Conservation (phyloP, 2,113 vertebrate genomes). For the Cyanistes caeruleus region DNA sequence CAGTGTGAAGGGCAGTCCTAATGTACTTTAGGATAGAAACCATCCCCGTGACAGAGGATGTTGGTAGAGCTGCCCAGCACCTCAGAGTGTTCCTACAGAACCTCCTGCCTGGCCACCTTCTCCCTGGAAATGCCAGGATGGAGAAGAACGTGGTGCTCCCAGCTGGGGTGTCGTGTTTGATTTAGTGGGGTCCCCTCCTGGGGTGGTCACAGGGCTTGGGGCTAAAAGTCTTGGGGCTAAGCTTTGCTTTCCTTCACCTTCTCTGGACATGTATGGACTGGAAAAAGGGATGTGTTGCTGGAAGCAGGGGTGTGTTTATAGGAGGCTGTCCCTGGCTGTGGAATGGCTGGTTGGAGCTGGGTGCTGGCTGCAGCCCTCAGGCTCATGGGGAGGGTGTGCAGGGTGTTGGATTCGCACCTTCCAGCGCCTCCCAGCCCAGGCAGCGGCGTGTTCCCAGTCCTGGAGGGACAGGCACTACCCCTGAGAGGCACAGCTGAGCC, state of each 20-base stretch:
- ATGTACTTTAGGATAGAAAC: neutral
- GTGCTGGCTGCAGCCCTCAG: neutral
- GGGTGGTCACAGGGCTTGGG: neutral
- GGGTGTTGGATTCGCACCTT: neutral
- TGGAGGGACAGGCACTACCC: neutral
- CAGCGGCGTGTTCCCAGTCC: neutral
- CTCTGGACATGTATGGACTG: neutral
- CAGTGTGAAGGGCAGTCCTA: neutral
- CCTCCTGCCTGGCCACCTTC: neutral
- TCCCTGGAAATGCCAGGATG: neutral
- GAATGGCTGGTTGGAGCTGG: neutral
- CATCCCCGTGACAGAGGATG: accelerated
- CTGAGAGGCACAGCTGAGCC: neutral
- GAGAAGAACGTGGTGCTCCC: neutral
- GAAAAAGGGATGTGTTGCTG: neutral
- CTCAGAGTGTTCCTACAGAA: accelerated
- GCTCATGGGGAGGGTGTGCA: accelerated
- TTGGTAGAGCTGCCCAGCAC: neutral
- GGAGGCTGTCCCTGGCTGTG: accelerated
- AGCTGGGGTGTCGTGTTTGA: neutral
- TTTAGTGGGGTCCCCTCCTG: neutral
- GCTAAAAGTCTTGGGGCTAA: neutral
- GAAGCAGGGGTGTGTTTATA: neutral
- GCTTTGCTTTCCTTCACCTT: neutral
- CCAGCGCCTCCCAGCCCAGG: neutral